A percentile compares a stretch with the other conserved stretches of the same genome.
Evolutionary conservation across 2,113 vertebrate genomes (phyloP).

Genomic region (Upupa epops): DNA sequence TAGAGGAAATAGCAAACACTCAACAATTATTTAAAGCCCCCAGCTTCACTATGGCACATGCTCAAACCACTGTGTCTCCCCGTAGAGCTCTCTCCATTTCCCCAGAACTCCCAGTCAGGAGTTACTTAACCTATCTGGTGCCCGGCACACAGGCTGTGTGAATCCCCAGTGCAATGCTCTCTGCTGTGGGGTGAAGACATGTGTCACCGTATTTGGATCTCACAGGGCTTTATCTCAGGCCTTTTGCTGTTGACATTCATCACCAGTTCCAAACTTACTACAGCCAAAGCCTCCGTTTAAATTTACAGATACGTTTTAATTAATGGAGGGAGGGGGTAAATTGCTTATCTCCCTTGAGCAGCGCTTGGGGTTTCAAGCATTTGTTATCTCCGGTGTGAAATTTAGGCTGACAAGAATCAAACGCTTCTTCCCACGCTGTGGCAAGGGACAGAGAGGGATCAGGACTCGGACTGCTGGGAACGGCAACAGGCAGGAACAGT

Average conservation of each 20-base stretch:
- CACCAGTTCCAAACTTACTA: constrained; percentile 24
- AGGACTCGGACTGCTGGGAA: too few relatives aligned
- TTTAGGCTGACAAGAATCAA: constrained; percentile 81
- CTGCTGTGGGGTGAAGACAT: not conserved
- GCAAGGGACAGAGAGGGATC: not conserved
- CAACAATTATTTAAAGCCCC: not conserved
- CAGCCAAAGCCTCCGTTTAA: constrained; percentile 39
- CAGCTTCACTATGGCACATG: fast-evolving
- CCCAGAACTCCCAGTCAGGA: fast-evolving
- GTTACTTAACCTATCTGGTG: not conserved
- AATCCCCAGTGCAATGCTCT: not conserved
- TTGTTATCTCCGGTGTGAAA: constrained; percentile 86
- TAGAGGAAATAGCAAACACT: not conserved
- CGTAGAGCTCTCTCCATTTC: fast-evolving
- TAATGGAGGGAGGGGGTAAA: constrained; percentile 31
- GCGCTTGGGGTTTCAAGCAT: constrained; percentile 69
- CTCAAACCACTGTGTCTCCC: not conserved
- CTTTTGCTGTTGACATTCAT: constrained; percentile 36
- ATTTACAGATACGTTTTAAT: constrained; percentile 69
- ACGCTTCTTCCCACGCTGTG: constrained; percentile 69
- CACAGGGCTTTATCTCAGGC: not conserved
- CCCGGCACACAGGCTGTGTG: not conserved
- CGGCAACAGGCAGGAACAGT: not conserved
- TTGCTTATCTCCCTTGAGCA: constrained; percentile 79
- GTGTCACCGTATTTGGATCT: fast-evolving